These are phyloP conservation scores for Aphelinus atriplicis DNA, from an alignment of 1,140 invertebrate species.

Conservation along the genomic window DNA sequence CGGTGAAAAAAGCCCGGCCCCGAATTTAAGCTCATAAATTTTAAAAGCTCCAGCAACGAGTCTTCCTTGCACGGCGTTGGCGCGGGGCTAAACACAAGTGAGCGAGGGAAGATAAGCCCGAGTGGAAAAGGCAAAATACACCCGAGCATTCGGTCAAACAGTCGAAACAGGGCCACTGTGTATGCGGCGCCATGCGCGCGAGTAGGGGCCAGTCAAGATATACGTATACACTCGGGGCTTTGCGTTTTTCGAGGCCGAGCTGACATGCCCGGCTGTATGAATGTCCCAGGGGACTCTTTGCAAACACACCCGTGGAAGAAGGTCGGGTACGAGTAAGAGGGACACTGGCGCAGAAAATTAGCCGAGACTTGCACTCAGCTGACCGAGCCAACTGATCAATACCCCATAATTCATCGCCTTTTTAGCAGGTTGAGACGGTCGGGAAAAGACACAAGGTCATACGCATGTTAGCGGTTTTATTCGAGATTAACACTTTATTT, in stretches of 20 bases:
- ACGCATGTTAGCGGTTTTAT: not conserved
- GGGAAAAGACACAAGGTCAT: not conserved
- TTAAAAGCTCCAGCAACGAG: not conserved
- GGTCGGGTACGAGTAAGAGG: not conserved
- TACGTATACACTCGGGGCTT: not conserved
- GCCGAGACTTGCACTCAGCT: too few species aligned
- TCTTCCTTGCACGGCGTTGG: not conserved
- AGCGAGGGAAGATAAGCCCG: not conserved
- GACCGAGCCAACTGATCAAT: too few species aligned
- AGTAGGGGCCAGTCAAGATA: not conserved
- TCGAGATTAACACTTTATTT: too few species aligned
- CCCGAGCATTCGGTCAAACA: not conserved
- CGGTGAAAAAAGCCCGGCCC: not conserved
- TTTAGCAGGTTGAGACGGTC: not conserved
- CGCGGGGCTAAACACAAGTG: slow-evolving; percentile 10
- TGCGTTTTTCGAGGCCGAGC: not conserved
- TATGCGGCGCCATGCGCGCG: not conserved
- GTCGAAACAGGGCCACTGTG: too few species aligned
- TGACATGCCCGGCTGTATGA: not conserved
- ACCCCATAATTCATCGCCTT: too few species aligned
- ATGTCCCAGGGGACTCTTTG: slow-evolving; percentile 10
- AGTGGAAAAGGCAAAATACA: not conserved
- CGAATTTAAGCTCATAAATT: slow-evolving; percentile 23
- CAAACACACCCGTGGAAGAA: not conserved
- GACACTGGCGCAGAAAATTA: slow-evolving; percentile 7